Conservation (phyloP, 2,888 invertebrate species). For the Cylloceria caligata region DNA sequence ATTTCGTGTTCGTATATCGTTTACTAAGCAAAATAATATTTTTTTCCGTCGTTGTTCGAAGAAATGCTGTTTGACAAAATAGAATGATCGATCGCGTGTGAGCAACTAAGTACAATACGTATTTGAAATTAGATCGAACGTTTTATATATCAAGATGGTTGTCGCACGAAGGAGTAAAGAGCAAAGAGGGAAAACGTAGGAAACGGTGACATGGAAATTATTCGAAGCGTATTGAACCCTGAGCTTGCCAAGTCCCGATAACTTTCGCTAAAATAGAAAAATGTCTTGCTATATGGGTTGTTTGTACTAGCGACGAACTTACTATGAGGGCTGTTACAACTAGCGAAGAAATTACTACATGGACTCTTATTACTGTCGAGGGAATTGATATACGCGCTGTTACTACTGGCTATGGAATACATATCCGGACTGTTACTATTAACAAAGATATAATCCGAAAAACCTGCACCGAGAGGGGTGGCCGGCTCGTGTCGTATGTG, state of each 20-base stretch:
- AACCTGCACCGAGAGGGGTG: neutral
- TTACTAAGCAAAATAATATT: too few species aligned
- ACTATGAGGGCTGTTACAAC: neutral
- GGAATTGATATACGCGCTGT: neutral
- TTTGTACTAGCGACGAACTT: neutral
- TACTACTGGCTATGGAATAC: neutral
- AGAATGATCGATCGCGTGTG: neutral
- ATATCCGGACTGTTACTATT: neutral
- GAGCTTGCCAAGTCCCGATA: neutral
- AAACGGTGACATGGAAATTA: conserved; percentile 26
- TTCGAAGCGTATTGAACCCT: conserved; percentile 25
- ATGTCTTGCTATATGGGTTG: neutral
- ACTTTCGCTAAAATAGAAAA: neutral
- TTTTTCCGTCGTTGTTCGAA: neutral
- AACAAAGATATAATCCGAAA: neutral
- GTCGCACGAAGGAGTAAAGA: conserved; percentile 1
- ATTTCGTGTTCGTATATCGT: too few species aligned
- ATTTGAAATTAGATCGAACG: conserved; percentile 33
- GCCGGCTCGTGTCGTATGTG: neutral
- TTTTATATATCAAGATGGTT: neutral
- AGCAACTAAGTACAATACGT: neutral
- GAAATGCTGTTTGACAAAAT: neutral
- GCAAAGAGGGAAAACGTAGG: conserved; percentile 1
- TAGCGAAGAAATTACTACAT: neutral
- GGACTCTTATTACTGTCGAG: neutral